Conservation (phyloP, 2,113 vertebrate species). For the Myrmecobius fasciatus region DNA sequence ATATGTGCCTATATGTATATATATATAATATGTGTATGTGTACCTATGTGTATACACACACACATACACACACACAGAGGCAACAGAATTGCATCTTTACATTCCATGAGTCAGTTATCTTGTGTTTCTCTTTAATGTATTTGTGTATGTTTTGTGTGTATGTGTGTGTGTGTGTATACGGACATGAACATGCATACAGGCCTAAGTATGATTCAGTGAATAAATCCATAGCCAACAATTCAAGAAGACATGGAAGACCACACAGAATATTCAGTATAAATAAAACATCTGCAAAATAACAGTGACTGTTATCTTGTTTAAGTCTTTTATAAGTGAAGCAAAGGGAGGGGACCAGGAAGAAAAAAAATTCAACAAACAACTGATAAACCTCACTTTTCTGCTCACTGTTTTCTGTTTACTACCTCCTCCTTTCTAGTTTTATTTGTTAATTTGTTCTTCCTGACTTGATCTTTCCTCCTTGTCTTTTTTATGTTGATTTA, state of each 20-base stretch:
- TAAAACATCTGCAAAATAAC: background rate
- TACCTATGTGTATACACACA: no score
- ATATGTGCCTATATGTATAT: no score
- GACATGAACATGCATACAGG: no score
- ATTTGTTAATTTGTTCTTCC: constrained; percentile 66
- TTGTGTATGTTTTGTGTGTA: background rate
- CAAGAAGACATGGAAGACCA: constrained; percentile 1
- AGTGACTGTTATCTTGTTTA: constrained; percentile 65
- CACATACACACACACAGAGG: no score
- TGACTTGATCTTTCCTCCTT: constrained; percentile 75
- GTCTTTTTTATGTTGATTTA: constrained; percentile 73
- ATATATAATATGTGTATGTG: no score
- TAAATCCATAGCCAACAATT: constrained; percentile 6
- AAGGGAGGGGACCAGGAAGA: constrained; percentile 50
- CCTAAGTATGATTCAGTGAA: background rate
- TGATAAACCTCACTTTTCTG: constrained; percentile 76
- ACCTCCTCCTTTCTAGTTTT: constrained; percentile 67
- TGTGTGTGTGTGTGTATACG: background rate
- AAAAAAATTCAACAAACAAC: constrained; percentile 68
- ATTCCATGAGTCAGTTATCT: background rate
- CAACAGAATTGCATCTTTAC: background rate
- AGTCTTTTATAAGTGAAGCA: constrained; percentile 41
- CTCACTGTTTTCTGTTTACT: constrained; percentile 71
- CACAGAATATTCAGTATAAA: background rate
- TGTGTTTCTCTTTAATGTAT: background rate